Base-by-base conservation (phyloP, 2,797 vertebrate species). In the Oreochromis grahami region DNA sequence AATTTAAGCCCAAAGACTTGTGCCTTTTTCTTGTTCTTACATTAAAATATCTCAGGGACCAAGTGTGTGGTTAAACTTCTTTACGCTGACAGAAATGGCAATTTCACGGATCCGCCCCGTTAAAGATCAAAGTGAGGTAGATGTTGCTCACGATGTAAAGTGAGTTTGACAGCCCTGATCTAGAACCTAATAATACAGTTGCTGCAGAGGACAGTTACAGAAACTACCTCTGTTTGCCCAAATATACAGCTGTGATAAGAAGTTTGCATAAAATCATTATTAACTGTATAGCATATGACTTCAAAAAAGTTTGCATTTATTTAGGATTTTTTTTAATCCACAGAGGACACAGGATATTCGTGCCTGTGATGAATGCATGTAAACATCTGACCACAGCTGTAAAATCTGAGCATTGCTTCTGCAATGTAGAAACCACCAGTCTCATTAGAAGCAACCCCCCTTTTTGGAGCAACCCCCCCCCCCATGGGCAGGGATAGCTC, bases 51-150 rank as follows among this genome's bases (percentile, higher is more conserved):
- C 58, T 17, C 32, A 60, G 32, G 32, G 6, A 6, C 29, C 29
- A 60, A 60, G 17, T 60, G 32, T 4, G 3, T 36, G 56, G 32
- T 60, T 60, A 60, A 60, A 60, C 15, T 3, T 60, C 56, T 60
- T 34, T n/a, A 60, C 1, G 9, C 56, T 60, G 29, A 60, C 9
- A 60, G 29, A 60, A 34, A 34, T 29, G 29, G 56, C 56, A 60
- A 34, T 34, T 60, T 60, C 17, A 34, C 1, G 0, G 9, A 34
- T 34, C 56, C 34, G 29, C 8, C 17, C 2, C 0, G 1, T 60
- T 34, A 60, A n/a, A 60, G 56, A 60, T 60, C 56, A 60, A 60
- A 60, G 56, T 34, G 29, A 60, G 29, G 17, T 60, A 60, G 15
- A 34, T 34, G 9, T 60, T 60, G 56, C 56, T 34, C 5, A 34